These are phyloP conservation scores for Anthopleura xanthogrammica DNA, from an alignment of 92 coral and sea anemone genomes.

Conservation along the genomic window DNA sequence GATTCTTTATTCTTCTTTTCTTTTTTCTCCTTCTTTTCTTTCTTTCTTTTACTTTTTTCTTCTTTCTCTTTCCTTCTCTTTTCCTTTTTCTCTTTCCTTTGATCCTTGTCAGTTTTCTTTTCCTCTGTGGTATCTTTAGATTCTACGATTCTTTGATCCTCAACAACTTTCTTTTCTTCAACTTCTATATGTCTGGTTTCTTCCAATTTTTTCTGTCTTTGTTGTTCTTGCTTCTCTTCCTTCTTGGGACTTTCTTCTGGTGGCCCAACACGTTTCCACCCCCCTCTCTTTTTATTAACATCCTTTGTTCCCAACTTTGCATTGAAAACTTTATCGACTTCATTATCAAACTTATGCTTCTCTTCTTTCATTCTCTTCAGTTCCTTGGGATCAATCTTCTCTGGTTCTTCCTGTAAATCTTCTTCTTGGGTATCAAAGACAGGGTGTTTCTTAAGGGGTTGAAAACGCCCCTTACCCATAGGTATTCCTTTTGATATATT, in stretches of 20 bases:
- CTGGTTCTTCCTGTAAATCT: constrained; percentile 3
- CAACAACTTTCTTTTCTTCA: background rate
- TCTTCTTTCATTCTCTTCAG: constrained; percentile 6
- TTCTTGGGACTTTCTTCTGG: background rate
- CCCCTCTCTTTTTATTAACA: constrained; percentile 7
- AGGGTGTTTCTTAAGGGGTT: constrained; percentile 23
- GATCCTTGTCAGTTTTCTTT: constrained; percentile 25
- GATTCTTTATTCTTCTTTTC: constrained; percentile 57
- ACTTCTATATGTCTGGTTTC: background rate
- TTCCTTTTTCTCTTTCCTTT: constrained; percentile 19
- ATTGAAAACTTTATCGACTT: constrained; percentile 42
- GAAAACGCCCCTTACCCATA: constrained; percentile 27
- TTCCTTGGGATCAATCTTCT: constrained; percentile 23
- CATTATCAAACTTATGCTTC: constrained; percentile 21
- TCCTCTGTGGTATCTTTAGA: background rate
- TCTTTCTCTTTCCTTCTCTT: constrained; percentile 26
- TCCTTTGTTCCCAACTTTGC: constrained; percentile 21
- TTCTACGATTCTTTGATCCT: background rate
- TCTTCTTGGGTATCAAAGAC: constrained; percentile 24
- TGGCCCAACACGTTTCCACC: constrained; percentile 19
- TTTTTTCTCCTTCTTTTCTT: constrained; percentile 44
- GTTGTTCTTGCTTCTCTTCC: background rate
- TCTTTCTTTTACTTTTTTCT: constrained; percentile 20
- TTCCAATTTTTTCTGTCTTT: too few relatives aligned
- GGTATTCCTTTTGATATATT: constrained; percentile 16